These are phyloP conservation scores for Rotaria socialis DNA, from an alignment of 2,888 invertebrate species.

Conservation along the genomic window DNA sequence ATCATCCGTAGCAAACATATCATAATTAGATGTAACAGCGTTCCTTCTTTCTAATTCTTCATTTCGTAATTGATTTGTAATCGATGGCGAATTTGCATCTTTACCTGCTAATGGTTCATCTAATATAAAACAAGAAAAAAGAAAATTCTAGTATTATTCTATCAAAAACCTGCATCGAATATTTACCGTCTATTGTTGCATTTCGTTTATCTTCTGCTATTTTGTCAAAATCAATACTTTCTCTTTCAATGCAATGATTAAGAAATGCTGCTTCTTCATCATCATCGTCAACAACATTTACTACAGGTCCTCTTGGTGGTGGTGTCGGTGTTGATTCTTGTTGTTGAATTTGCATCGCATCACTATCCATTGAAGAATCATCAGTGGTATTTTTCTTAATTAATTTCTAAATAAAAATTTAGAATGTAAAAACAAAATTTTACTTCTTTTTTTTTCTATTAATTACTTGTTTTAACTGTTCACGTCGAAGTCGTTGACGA, in stretches of 20 bases:
- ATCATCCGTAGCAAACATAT: slow-evolving; percentile 73
- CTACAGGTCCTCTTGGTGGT: background rate
- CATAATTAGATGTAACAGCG: slow-evolving; percentile 53
- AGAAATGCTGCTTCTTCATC: slow-evolving; percentile 39
- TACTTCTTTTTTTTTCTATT: background rate
- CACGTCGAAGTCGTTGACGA: slow-evolving; percentile 76
- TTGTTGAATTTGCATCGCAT: background rate
- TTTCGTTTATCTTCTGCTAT: background rate
- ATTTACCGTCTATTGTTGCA: background rate
- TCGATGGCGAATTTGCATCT: slow-evolving; percentile 14
- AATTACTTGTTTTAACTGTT: slow-evolving; percentile 69
- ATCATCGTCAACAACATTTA: slow-evolving; percentile 33
- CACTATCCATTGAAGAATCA: slow-evolving; percentile 14
- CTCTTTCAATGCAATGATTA: background rate
- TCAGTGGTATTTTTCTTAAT: background rate
- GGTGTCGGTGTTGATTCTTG: background rate
- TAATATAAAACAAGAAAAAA: background rate
- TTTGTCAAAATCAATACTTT: slow-evolving; percentile 6
- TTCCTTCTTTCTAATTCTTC: slow-evolving; percentile 45
- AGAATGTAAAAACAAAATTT: too few species aligned
- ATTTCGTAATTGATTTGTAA: slow-evolving; percentile 37
- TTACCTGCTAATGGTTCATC: background rate
- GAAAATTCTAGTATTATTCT: too few species aligned
- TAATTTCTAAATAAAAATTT: slow-evolving; percentile 31
- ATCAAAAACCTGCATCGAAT: background rate